These are phyloP conservation scores for Anabas testudineus DNA, from an alignment of 2,797 vertebrate species.

Conservation along the genomic window DNA sequence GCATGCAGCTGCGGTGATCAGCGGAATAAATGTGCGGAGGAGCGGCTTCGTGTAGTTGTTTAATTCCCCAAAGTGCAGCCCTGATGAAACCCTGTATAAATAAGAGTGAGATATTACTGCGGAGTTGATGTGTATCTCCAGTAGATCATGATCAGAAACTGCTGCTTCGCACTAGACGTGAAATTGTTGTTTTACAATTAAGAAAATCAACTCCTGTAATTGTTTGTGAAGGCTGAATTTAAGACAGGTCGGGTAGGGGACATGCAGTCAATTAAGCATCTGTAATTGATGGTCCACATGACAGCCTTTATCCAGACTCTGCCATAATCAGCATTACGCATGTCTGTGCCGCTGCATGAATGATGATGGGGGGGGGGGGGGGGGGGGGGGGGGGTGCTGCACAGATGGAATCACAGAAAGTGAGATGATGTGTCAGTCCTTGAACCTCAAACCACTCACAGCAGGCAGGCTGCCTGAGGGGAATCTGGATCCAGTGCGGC, in stretches of 20 bases:
- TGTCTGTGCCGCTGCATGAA: slow-evolving; percentile 58
- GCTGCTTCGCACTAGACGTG: neutral
- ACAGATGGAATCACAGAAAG: slow-evolving; percentile 22
- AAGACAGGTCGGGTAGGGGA: slow-evolving; percentile 47
- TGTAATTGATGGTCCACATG: slow-evolving; percentile 63
- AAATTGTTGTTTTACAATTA: neutral
- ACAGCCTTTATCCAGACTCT: slow-evolving; percentile 46
- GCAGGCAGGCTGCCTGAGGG: slow-evolving; percentile 45
- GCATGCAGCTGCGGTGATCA: slow-evolving; percentile 35
- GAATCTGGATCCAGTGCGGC: slow-evolving; percentile 46
- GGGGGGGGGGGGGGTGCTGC: slow-evolving; percentile 14
- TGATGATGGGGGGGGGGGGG: slow-evolving; percentile 44
- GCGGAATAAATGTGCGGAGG: slow-evolving; percentile 7
- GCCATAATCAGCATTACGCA: slow-evolving; percentile 63
- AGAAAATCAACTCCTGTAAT: slow-evolving; percentile 10
- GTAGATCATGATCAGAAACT: neutral
- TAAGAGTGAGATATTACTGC: slow-evolving; percentile 1
- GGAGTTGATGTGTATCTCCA: neutral
- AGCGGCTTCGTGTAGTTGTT: slow-evolving; percentile 47
- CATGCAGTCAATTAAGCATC: slow-evolving; percentile 55
- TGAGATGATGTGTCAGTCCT: slow-evolving; percentile 65
- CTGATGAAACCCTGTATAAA: neutral
- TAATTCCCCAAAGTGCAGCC: slow-evolving; percentile 13
- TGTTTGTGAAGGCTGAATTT: neutral
- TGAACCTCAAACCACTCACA: slow-evolving; percentile 63